Evolutionary conservation across 2,888 invertebrate genomes (phyloP).

Genomic region (Oligia fasciuncula): DNA sequence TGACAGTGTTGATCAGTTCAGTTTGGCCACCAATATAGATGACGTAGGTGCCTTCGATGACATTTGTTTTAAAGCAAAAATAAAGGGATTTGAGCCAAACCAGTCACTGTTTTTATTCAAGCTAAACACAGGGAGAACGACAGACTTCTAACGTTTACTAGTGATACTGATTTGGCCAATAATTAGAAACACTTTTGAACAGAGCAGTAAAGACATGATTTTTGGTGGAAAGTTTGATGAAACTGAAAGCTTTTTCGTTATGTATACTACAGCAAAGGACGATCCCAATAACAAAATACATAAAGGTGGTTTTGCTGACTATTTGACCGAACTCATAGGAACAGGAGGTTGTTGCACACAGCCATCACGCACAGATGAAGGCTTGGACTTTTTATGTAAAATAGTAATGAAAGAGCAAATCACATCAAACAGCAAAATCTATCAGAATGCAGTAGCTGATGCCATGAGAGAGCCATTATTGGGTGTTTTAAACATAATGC

Average conservation of each 20-base stretch:
- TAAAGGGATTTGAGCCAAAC: slow-evolving; percentile 31
- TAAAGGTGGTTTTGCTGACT: slow-evolving; percentile 1
- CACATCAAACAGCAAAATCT: neutral
- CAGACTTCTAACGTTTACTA: neutral
- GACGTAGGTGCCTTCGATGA: slow-evolving; percentile 62
- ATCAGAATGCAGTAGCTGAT: too few relatives aligned
- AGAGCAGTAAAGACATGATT: slow-evolving; percentile 26
- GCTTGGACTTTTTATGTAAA: slow-evolving; percentile 40
- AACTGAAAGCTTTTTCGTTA: slow-evolving; percentile 50
- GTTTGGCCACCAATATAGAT: slow-evolving; percentile 58
- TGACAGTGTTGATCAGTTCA: slow-evolving; percentile 46
- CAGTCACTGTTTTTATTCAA: slow-evolving; percentile 54
- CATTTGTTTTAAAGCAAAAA: slow-evolving; percentile 52
- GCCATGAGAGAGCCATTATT: slow-evolving; percentile 16
- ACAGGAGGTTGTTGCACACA: slow-evolving; percentile 41
- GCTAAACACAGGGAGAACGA: slow-evolving; percentile 58
- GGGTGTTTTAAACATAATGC: slow-evolving; percentile 17
- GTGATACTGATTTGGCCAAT: slow-evolving; percentile 29
- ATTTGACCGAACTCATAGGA: slow-evolving; percentile 41
- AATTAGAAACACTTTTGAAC: slow-evolving; percentile 42
- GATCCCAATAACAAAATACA: slow-evolving; percentile 26
- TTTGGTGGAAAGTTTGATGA: slow-evolving; percentile 41
- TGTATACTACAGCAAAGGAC: slow-evolving; percentile 58
- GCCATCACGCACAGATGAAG: slow-evolving; percentile 26
- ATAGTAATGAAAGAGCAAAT: slow-evolving; percentile 44